Evolutionary conservation across 2,888 invertebrate species (phyloP).

Genomic region (Octodonta nipae): DNA sequence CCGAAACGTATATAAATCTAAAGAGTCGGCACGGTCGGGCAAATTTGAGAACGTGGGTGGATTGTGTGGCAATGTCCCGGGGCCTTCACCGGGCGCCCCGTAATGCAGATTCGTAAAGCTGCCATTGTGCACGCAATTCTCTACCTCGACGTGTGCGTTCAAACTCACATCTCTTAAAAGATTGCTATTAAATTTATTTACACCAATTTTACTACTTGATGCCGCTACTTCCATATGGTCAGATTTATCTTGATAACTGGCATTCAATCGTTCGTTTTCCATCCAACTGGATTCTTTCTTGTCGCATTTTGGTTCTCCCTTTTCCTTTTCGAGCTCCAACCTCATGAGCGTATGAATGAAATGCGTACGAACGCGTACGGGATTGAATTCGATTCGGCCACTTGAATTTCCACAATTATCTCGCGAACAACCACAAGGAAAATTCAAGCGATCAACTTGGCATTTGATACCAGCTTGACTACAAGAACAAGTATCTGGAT

Average conservation of each 20-base stretch:
- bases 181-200: constrained; percentile 29
- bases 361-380: constrained; percentile 86
- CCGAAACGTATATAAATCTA: constrained; percentile 47
- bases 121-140: constrained; percentile 50
- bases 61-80: constrained; percentile 22
- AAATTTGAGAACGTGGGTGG: constrained; percentile 30
- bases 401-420: constrained; percentile 86
- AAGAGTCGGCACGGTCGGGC: constrained; percentile 42
- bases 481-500: constrained; percentile 90
- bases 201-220: constrained; percentile 7
- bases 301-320: constrained; percentile 34
- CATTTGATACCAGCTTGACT: constrained; percentile 92
- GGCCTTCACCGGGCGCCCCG: constrained; percentile 40
- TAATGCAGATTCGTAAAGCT: constrained; percentile 58
- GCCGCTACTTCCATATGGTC: not conserved
- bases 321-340: constrained; percentile 58
- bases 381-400: constrained; percentile 93
- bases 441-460: constrained; percentile 89
- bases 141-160: constrained; percentile 45
- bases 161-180: constrained; percentile 42
- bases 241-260: too few relatives aligned
- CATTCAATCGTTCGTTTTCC: constrained; percentile 38
- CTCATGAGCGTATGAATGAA: constrained; percentile 95
- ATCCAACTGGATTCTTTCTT: constrained; percentile 38
- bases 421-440: constrained; percentile 91